Evolutionary conservation across 2,797 vertebrate genomes (phyloP).

Genomic region (Pseudochaenichthys georgianus): DNA sequence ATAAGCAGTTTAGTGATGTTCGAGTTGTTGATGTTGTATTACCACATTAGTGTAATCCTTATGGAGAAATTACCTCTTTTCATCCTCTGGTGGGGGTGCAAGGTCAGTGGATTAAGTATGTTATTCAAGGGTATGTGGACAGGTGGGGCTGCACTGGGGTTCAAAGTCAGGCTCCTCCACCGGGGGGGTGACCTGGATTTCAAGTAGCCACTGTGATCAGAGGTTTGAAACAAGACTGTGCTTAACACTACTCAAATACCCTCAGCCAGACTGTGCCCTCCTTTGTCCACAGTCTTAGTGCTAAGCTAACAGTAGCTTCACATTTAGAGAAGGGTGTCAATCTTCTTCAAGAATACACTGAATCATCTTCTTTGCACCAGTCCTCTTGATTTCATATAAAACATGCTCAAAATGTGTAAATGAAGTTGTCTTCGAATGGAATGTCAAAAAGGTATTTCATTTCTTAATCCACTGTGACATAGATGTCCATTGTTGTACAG

Average conservation of each 20-base stretch:
- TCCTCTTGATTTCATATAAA: background rate
- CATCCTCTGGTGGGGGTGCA: slow-evolving; percentile 44
- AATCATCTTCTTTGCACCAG: background rate
- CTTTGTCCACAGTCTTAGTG: background rate
- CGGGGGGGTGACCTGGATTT: slow-evolving; percentile 72
- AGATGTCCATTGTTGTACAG: background rate
- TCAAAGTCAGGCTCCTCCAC: slow-evolving; percentile 56
- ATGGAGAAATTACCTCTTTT: slow-evolving; percentile 17
- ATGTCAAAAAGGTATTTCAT: background rate
- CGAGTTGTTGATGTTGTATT: slow-evolving; percentile 9
- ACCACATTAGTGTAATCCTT: slow-evolving; percentile 17
- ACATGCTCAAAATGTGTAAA: background rate
- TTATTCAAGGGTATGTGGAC: slow-evolving; percentile 63
- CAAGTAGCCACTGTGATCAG: slow-evolving; percentile 40
- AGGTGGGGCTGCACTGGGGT: slow-evolving; percentile 40
- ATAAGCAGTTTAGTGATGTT: slow-evolving; percentile 39
- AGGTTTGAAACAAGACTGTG: slow-evolving; percentile 45
- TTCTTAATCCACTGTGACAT: background rate
- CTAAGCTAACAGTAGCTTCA: slow-evolving; percentile 4
- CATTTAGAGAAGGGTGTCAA: background rate
- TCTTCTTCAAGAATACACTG: background rate
- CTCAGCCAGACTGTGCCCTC: slow-evolving; percentile 7
- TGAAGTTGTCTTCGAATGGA: background rate
- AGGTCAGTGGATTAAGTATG: slow-evolving; percentile 60
- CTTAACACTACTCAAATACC: slow-evolving; percentile 34